These are phyloP conservation scores for Villa cingulata DNA, from an alignment of 2,888 invertebrate genomes.

Conservation along the genomic window DNA sequence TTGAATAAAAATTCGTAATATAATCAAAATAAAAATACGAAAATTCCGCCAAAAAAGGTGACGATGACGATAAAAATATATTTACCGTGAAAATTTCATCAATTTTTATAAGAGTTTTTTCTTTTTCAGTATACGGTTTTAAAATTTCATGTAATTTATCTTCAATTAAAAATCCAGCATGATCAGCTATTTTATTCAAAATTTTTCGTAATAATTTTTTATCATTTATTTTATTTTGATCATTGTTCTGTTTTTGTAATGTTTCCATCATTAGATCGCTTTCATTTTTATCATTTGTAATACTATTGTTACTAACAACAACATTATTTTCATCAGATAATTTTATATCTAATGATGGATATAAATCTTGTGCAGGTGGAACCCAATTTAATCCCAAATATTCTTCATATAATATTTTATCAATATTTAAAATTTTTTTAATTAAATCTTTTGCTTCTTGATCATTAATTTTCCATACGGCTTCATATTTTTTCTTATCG, in stretches of 20 bases:
- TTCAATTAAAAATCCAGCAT: slow-evolving; percentile 62
- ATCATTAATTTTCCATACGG: slow-evolving; percentile 50
- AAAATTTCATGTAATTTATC: slow-evolving; percentile 50
- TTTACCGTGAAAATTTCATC: slow-evolving; percentile 62
- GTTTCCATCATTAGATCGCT: too few species aligned
- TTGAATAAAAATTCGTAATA: neutral
- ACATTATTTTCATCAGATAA: neutral
- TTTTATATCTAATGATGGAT: neutral
- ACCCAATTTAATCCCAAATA: slow-evolving; percentile 45
- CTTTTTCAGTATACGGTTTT: slow-evolving; percentile 45
- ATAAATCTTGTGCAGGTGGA: slow-evolving; percentile 25
- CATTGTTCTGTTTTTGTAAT: slow-evolving; percentile 3
- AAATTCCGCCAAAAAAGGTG: too few species aligned
- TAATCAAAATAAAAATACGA: too few species aligned
- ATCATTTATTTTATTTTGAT: slow-evolving; percentile 13
- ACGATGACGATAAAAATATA: too few species aligned
- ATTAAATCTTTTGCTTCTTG: slow-evolving; percentile 39
- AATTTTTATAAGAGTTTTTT: slow-evolving; percentile 55
- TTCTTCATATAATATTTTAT: slow-evolving; percentile 48
- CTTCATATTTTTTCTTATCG: slow-evolving; percentile 45
- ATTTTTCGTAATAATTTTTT: slow-evolving; percentile 44
- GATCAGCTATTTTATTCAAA: slow-evolving; percentile 51
- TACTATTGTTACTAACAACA: too few species aligned
- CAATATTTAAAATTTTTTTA: slow-evolving; percentile 42
- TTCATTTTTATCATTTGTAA: too few species aligned